A percentile compares a stretch with the other conserved stretches of the same genome.
phyloP scores from a whole-genome alignment of 2,797 vertebrate genomes.

The Limosa lapponica region DNA sequence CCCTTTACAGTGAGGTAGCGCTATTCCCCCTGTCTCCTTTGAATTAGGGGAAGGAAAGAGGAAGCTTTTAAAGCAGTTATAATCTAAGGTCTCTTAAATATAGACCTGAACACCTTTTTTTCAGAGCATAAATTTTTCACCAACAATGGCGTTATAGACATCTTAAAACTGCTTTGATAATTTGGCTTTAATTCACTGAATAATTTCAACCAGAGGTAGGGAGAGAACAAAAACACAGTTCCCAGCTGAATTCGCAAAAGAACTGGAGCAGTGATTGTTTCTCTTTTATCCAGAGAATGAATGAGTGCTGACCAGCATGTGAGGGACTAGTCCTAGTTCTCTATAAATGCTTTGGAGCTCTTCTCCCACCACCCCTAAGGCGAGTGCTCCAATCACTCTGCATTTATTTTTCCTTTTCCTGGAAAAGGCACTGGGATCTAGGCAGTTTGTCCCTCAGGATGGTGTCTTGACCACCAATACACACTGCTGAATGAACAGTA shows the following conservation, averaged over 20 bases:
- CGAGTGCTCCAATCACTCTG: neutral
- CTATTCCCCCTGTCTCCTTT: neutral
- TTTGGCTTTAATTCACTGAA: slow-evolving; percentile 5
- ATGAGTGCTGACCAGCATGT: neutral
- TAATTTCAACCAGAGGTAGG: neutral
- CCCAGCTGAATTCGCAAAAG: neutral
- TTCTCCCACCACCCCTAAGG: neutral
- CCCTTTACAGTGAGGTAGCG: neutral
- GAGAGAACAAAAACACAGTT: neutral
- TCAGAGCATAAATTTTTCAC: neutral
- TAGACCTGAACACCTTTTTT: neutral
- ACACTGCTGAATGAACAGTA: neutral
- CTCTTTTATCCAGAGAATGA: neutral
- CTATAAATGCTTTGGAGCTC: neutral
- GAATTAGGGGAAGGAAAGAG: neutral
- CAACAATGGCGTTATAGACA: neutral
- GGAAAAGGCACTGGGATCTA: neutral
- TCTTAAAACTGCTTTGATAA: neutral
- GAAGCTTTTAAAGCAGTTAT: neutral
- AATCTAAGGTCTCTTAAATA: neutral
- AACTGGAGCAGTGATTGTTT: neutral
- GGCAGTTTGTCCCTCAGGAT: neutral
- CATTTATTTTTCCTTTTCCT: neutral
- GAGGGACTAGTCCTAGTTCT: neutral
- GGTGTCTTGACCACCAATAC: neutral